Evolutionary conservation across 2,113 vertebrate genomes (phyloP), one percentile per base, ranked within the genome.

Genomic region (Sinosuthora webbiana): DNA sequence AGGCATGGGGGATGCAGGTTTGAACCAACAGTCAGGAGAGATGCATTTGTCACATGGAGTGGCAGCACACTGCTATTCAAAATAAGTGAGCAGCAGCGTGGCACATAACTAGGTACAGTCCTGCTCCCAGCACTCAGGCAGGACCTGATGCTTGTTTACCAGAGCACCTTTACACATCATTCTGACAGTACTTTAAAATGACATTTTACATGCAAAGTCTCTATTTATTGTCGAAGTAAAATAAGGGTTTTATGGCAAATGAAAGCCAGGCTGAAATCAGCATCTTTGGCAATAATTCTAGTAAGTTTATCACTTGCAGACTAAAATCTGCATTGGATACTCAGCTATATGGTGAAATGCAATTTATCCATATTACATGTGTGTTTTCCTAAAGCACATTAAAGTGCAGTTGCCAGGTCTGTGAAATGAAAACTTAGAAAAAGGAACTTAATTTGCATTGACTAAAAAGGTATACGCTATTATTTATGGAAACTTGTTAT

Each of bases 261-360:
- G 44, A 78, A 76, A 94, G 10, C 25, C 74, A 89, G 65, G 56
- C 35, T 68, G 27, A 83, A 85, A 83, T 79, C 57, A 45, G 23
- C 76, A 69, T 55, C 18, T 92, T 89, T 91, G 68, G 59, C 76
- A 90, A 25, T 77, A 83, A 94, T 91, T 82, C 44, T 87, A 83
- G 49, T 57, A 93, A 81, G 71, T 71, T 35, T 71, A 75, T 87
- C 69, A 44, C 57, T 85, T 70, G 79, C 44, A 94, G 69, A 75
- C 76, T 82, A 78, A 92, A 87, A 91, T 84, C 69, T 94, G 42
- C 69, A 78, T 30, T 67, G 63, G 31, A 84, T 37, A 84, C 42
- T 70, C 69, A 41, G 37, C 74, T 87, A 77, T 17, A 69, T 16
- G 63, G 52, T 55, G 63, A 94, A 76, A 67, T 81, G 83, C 73